A percentile compares a stretch with the other conserved stretches of the same genome.
Conservation (phyloP, 2,888 invertebrate species). For the Acrobeloides nanus region DNA sequence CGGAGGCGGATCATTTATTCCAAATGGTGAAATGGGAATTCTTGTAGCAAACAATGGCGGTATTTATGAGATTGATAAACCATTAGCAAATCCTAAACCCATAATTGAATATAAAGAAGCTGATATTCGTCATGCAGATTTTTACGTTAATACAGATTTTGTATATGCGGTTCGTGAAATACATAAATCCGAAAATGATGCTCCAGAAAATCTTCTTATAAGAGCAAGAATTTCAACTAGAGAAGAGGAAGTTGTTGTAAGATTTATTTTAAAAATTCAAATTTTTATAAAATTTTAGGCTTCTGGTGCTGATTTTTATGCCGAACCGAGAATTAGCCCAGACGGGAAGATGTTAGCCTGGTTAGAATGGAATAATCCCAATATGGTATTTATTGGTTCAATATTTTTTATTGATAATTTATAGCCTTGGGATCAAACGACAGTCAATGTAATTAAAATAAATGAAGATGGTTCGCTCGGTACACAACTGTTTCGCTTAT, state of each 20-base stretch:
- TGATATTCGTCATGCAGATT: too few species aligned
- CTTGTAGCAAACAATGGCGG: too few species aligned
- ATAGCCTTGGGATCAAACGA: conserved; percentile 12
- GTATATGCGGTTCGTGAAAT: too few species aligned
- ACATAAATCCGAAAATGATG: too few species aligned
- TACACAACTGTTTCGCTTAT: background rate
- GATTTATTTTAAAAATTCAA: background rate
- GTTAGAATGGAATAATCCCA: conserved; percentile 58
- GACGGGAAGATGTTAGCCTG: conserved; percentile 55
- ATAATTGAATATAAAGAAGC: too few species aligned
- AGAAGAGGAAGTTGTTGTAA: conserved; percentile 3
- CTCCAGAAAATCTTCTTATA: too few species aligned
- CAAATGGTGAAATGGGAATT: too few species aligned
- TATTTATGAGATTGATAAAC: too few species aligned
- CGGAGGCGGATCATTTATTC: conserved; percentile 56
- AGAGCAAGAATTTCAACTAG: too few species aligned
- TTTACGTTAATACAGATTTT: too few species aligned
- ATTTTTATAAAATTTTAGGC: conserved; percentile 20
- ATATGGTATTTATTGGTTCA: conserved; percentile 54
- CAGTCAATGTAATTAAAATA: too few species aligned
- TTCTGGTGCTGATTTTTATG: conserved; percentile 56
- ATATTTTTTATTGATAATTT: conserved; percentile 8
- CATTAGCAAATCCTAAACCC: too few species aligned
- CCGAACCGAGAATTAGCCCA: conserved; percentile 55
- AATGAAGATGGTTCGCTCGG: background rate